Percentiles rank a stretch among this genome's conserved stretches.
These are phyloP conservation scores for Limnephilus lunatus DNA, from an alignment of 2,888 invertebrate species.

Conservation along the genomic window DNA sequence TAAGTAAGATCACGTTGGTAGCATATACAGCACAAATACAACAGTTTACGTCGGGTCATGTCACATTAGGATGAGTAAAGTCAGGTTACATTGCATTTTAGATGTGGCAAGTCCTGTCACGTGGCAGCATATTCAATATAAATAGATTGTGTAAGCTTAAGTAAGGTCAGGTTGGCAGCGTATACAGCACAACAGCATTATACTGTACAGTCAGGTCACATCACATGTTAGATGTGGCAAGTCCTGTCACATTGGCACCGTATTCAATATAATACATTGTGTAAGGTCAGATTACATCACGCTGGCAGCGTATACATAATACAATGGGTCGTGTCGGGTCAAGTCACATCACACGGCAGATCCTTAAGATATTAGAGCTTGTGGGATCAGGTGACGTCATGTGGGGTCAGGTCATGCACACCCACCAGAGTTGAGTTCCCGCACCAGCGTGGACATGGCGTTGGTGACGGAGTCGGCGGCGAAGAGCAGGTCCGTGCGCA, in stretches of 20 bases:
- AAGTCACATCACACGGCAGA: not conserved
- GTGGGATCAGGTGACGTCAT: not conserved
- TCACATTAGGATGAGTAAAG: no score
- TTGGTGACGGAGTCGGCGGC: conserved; percentile 98
- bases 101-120: not conserved
- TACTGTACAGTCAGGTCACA: no score
- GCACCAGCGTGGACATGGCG: conserved; percentile 97
- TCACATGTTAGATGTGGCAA: no score
- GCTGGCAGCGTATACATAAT: not conserved
- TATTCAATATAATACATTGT: not conserved
- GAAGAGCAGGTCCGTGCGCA: conserved; percentile 92
- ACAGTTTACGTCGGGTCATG: no score
- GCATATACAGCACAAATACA: conserved; percentile 27
- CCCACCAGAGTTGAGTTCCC: conserved; percentile 95
- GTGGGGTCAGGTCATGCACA: conserved; percentile 53
- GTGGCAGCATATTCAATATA: not conserved
- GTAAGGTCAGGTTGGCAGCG: no score
- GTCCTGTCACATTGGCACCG: not conserved
- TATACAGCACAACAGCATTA: no score
- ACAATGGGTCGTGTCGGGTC: not conserved
- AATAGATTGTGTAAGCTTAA: no score
- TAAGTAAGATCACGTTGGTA: not conserved
- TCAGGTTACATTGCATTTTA: not conserved
- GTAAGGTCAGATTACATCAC: not conserved
- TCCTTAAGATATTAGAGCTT: no score